Evolutionary conservation across 2,888 invertebrate species (phyloP), one percentile per base, ranked within the genome.

Genomic region (Lacanobia wlatinum): DNA sequence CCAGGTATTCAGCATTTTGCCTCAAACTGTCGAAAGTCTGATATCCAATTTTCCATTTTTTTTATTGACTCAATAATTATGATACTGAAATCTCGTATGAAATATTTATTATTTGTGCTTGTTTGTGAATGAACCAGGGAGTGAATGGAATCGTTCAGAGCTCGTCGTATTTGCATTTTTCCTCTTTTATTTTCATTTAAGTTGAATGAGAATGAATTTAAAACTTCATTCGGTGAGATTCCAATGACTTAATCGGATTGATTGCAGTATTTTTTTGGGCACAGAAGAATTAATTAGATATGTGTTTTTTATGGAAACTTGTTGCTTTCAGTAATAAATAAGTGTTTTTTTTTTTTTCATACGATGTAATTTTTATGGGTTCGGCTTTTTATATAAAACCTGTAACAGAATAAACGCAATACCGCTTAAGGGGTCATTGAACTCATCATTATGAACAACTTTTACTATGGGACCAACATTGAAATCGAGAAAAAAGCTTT

Each of bases 121-220:
- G 16, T 18, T 64, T 18, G 9, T 38, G 50, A 75, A 52, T n/a
- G 23, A 67, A 48, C 53, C 21, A 73, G 8, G 43, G 48, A 46
- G 0, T 46, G 34, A 43, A 43, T 34, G 7, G 34, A 73, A 64
- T 23, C 55, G 40, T 64, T 63, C 40, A 34, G 43, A 21, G 14
- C n/a, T 58, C 7, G 0, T 40, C 12, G 12, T 16, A n/a, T 74
- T 55, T 55, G 28, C 48, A 2, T 72, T 40, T 40, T 38, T 5
- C 5, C 34, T 23, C 7, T 60, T 46, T 46, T 62, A 23, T 72
- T 56, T 56, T 34, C 23, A 40, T 28, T 46, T 46, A n/a, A 9
- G 3, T 62, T 8, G 65, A 73, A 16, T 56, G 14, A 48, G 28
- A 43, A 74, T 56, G 0, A 16, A 56, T 43, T 43, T 34, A 6